Conservation (phyloP, 2,888 invertebrate species). For the Troides aeacus region DNA sequence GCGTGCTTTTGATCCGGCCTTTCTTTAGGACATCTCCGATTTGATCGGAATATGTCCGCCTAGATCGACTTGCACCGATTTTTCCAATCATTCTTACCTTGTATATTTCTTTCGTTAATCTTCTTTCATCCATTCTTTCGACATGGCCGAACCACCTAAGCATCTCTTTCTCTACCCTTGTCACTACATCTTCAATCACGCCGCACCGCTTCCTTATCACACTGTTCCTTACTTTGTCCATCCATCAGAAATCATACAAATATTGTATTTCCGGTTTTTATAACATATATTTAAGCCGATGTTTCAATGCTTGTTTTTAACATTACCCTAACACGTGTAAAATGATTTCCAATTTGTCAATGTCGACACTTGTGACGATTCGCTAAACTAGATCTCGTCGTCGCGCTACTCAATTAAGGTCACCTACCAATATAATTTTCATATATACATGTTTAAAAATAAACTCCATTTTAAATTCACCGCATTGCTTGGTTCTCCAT, state of each 20-base stretch:
- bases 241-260: not conserved
- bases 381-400: conserved; percentile 49
- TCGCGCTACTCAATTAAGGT: conserved; percentile 66
- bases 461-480: not conserved
- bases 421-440: conserved; percentile 45
- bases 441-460: conserved; percentile 20
- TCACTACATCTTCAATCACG: too few species aligned
- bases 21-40: too few species aligned
- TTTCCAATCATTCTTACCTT: too few species aligned
- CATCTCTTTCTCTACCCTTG: too few species aligned
- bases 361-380: conserved; percentile 35
- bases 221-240: too few species aligned
- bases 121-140: too few species aligned
- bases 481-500: not conserved
- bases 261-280: not conserved
- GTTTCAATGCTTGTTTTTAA: not conserved
- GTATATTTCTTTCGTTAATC: too few species aligned
- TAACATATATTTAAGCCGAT: not conserved
- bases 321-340: not conserved
- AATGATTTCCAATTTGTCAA: conserved; percentile 11
- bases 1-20: too few species aligned
- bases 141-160: too few species aligned
- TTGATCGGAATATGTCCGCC: too few species aligned
- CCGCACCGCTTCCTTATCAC: too few species aligned
- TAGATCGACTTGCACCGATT: too few species aligned